Evolutionary conservation across 2,888 invertebrate genomes (phyloP).

Genomic region (Rhingia rostrata): DNA sequence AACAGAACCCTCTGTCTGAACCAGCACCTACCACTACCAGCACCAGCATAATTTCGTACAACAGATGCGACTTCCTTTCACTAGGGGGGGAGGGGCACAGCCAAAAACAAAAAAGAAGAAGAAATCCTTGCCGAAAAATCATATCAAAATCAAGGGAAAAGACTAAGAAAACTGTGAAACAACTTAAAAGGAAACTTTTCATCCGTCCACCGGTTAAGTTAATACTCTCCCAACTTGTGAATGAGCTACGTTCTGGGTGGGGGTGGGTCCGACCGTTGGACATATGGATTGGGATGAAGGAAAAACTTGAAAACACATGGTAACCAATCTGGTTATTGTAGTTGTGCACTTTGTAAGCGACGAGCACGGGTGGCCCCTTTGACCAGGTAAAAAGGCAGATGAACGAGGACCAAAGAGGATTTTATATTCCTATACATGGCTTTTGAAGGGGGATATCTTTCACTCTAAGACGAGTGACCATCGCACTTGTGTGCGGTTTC

Average conservation of each 20-base stretch:
- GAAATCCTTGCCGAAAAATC: slow-evolving; percentile 25
- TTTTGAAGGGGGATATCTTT: slow-evolving; percentile 33
- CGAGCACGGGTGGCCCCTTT: neutral
- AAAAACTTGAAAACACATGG: slow-evolving; percentile 39
- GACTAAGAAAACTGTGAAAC: slow-evolving; percentile 25
- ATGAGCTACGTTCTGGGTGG: slow-evolving; percentile 24
- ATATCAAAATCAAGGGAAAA: slow-evolving; percentile 20
- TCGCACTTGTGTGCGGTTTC: slow-evolving; percentile 47
- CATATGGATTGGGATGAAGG: slow-evolving; percentile 20
- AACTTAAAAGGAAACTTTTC: slow-evolving; percentile 47
- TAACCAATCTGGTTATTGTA: slow-evolving; percentile 49
- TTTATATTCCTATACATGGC: slow-evolving; percentile 30
- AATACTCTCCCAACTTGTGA: slow-evolving; percentile 28
- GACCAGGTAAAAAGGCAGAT: slow-evolving; percentile 23
- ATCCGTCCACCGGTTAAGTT: slow-evolving; percentile 41
- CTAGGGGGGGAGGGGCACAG: too few relatives aligned
- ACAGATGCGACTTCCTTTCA: neutral
- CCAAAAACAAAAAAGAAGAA: neutral
- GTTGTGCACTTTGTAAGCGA: slow-evolving; percentile 16
- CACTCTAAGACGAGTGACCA: slow-evolving; percentile 29
- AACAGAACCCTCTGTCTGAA: neutral
- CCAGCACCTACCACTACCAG: neutral
- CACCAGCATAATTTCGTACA: neutral
- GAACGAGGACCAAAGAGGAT: neutral
- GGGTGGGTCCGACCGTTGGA: neutral